Percentiles rank a stretch among this genome's conserved stretches.
These are phyloP conservation scores for Megaceryle alcyon DNA, from an alignment of 2,797 vertebrate species.

Conservation along the genomic window DNA sequence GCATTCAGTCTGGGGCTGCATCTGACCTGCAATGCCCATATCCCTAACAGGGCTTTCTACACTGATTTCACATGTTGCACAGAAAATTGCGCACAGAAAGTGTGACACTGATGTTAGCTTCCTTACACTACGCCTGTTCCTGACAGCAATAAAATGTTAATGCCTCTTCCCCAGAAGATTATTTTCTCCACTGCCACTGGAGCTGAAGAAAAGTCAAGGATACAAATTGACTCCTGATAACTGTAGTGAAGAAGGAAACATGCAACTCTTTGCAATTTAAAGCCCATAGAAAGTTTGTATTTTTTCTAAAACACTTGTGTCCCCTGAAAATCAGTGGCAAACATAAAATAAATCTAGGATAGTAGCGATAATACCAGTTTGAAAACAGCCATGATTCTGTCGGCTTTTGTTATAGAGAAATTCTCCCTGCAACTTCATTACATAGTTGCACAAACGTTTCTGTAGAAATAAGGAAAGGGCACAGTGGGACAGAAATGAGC, in stretches of 20 bases:
- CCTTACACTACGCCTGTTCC: not conserved
- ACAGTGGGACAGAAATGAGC: not conserved
- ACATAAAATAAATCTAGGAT: not conserved
- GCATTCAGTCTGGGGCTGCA: not conserved
- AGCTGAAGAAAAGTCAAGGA: not conserved
- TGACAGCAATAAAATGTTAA: not conserved
- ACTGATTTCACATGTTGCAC: rapidly evolving
- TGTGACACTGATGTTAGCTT: not conserved
- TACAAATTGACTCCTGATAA: not conserved
- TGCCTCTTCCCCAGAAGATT: not conserved
- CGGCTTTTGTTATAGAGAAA: not conserved
- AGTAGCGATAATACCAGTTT: not conserved
- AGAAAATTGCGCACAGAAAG: not conserved
- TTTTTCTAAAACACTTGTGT: not conserved
- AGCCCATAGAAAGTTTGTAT: not conserved
- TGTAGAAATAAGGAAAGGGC: not conserved
- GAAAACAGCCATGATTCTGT: not conserved
- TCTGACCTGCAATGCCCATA: not conserved
- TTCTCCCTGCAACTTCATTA: not conserved
- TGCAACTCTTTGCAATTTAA: not conserved
- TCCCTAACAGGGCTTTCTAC: not conserved
- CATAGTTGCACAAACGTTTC: not conserved
- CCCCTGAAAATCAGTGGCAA: not conserved
- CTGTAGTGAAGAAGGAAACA: not conserved
- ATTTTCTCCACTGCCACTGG: not conserved